Base-by-base conservation (phyloP, 1,140 invertebrate species). In the Lepidurus arcticus region DNA sequence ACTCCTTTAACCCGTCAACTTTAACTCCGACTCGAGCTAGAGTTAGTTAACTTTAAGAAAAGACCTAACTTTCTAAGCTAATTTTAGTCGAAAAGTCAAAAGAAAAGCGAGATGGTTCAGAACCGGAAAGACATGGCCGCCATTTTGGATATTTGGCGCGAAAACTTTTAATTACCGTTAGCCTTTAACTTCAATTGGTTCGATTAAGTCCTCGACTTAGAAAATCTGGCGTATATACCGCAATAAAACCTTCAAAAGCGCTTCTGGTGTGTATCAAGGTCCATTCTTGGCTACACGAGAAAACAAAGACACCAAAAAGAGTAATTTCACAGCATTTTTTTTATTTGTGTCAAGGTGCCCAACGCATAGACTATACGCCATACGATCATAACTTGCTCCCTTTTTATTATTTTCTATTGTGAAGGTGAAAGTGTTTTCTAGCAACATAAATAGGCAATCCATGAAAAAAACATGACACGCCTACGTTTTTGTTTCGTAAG, bases 341-440 rank as follows among this genome's bases (percentile, higher is more conserved):
- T 65, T 65, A 65, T 65, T 65, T 16, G n/a, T 65, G 53, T 65
- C 53, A 65, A 65, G 53, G 53, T 65, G 21, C 53, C 16, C 16
- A 10, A 13, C 53, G 16, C 21, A 65, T 65, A 21, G 53, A 65
- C 53, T 16, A 65, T 13, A 65, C 16, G n/a, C 16, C n/a, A 65
- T 1, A 7, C 16, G 53, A 21, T 21, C 53, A n/a, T 65, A 65
- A 65, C 34, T 34, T 34, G 34, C 34, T 34, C 34, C 34, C 34
- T 34, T 34, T 34, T 34, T 34, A 34, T 34, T 34, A 4, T 34
- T 2, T 34, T 3, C 34, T 34, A 34, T 34, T 34, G 34, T 65
- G 53, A 65, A 65, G 53, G 53, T 65, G 53, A 65, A 65, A 65
- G 53, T 65, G 53, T 65, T 65, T 26, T 34, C 34, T 34, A 34